Evolutionary conservation across 1,140 invertebrate species (phyloP).

Genomic region (Polyergus mexicanus): DNA sequence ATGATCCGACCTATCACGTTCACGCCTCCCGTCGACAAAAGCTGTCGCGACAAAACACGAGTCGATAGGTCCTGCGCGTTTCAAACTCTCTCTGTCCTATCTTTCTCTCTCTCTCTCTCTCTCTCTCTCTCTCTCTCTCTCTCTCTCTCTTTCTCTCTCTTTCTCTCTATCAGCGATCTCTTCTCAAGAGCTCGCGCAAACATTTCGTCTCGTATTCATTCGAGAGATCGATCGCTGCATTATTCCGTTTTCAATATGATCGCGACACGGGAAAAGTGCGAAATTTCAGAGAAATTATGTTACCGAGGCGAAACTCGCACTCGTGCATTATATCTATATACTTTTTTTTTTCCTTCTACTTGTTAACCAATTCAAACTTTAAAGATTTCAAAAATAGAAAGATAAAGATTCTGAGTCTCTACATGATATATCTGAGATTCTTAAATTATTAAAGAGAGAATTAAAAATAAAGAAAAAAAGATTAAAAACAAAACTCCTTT

Average conservation of each 20-base stretch:
- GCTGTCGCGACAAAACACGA: conserved; percentile 55
- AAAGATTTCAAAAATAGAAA: not conserved
- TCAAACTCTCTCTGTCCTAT: conserved; percentile 10
- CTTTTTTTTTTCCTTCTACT: not conserved
- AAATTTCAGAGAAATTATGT: conserved; percentile 17
- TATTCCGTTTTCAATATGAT: conserved; percentile 32
- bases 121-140: not conserved
- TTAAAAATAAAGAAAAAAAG: no score
- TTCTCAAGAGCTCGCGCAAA: conserved; percentile 35
- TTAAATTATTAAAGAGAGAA: no score
- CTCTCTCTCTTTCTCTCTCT: not conserved
- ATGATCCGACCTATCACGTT: conserved; percentile 59
- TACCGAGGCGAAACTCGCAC: not conserved
- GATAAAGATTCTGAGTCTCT: no score
- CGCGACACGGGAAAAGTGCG: not conserved
- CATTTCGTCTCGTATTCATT: conserved; percentile 38
- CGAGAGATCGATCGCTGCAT: conserved; percentile 41
- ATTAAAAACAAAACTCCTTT: no score
- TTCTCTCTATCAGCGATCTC: not conserved
- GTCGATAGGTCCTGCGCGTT: conserved; percentile 52
- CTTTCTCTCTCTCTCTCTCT: no score
- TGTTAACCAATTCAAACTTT: not conserved
- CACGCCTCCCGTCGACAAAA: conserved; percentile 50
- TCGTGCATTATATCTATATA: not conserved
- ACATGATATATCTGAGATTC: no score